These are phyloP conservation scores for Smutsia gigantea DNA, from an alignment of 2,797 vertebrate genomes.

Conservation along the genomic window DNA sequence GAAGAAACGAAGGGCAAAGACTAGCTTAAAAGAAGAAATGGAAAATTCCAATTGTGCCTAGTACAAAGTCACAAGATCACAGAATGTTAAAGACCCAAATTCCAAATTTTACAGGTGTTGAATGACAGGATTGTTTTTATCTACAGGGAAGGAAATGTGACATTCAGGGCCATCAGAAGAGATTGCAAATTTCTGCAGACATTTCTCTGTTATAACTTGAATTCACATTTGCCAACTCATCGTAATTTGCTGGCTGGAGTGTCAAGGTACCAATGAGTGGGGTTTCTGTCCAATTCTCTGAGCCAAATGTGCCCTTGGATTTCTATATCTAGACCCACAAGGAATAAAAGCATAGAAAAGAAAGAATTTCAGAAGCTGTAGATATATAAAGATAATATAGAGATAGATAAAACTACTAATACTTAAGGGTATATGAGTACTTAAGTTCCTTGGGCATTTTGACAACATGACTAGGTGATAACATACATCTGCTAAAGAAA, in stretches of 20 bases:
- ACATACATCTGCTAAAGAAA: constrained; percentile 21
- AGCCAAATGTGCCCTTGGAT: constrained; percentile 35
- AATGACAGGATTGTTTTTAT: constrained; percentile 35
- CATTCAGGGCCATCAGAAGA: constrained; percentile 16
- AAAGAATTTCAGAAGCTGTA: neutral
- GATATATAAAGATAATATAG: neutral
- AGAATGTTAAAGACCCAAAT: constrained; percentile 37
- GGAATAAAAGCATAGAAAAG: neutral
- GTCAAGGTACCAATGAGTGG: neutral
- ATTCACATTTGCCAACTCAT: constrained; percentile 28
- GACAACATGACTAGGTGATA: neutral
- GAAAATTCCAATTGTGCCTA: neutral
- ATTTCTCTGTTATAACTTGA: constrained; percentile 21
- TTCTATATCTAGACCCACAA: constrained; percentile 42
- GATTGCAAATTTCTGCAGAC: constrained; percentile 43
- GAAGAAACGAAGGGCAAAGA: constrained; percentile 2
- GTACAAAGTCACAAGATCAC: constrained; percentile 51
- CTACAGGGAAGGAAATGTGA: constrained; percentile 41
- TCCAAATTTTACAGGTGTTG: constrained; percentile 41
- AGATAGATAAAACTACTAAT: neutral
- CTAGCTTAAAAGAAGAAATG: constrained; percentile 40
- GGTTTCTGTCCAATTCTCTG: constrained; percentile 11
- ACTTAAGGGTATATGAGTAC: neutral
- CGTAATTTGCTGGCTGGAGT: neutral
- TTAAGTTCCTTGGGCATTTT: neutral